Base-by-base conservation (phyloP, 1,140 invertebrate genomes). In the Diorhabda sublineata region DNA sequence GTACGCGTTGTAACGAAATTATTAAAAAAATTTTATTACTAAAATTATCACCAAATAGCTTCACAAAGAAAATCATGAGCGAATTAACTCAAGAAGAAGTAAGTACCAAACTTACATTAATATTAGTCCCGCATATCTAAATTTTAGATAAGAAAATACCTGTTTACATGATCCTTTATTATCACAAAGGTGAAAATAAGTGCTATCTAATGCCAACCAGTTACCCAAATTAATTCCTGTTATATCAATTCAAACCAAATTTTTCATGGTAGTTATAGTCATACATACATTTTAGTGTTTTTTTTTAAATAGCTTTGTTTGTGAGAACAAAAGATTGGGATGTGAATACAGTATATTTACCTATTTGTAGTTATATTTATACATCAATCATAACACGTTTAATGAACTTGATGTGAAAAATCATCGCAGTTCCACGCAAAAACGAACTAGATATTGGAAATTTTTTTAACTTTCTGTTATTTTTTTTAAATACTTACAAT, bases 21-120 rank as follows among this genome's bases (percentile, higher is more conserved):
- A 59, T 2, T 57, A 65, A 65, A 58, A 67, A 44, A 44, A 58
- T 67, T 60, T 26, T 44, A 42, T 42, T 57, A n/a, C 9, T 7
- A 69, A 5, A 41, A 44, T 5, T n/a, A 58, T 61, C 41, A 56
- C 26, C 45, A 41, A 26, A 52, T 57, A 59, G 4, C 47, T 11
- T 6, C 65, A 68, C 58, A 41, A 26, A 45, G 45, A 9, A 58
- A 68, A 75, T 69, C 61, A 90, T 90, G 88, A 90, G 87, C 78
- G 90, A 91, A 83, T 81, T 91, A 66, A 88, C 84, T 69, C 89
- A 89, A 75, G 90, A 92, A 81, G 90, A 92, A 85, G 90, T 90
- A 81, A 85, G 82, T 67, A 77, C 43, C 42, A 44, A 11, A 44
- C 45, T 52, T 7, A 3, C 3, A 4, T 43, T 52, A 56, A 9